Conservation (phyloP, 2,113 vertebrate species). For the Sapayoa aenigma region DNA sequence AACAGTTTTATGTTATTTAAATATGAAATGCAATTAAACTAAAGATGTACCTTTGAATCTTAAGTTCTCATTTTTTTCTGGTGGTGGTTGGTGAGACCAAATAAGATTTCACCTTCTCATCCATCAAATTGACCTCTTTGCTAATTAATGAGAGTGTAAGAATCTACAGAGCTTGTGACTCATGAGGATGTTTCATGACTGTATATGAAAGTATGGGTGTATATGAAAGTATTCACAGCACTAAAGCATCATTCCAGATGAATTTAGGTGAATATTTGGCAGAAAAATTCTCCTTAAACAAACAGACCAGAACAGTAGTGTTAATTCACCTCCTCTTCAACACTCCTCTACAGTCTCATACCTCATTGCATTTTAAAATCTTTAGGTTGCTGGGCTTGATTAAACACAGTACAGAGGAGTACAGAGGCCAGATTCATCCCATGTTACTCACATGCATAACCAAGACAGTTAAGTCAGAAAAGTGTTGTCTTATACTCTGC, state of each 20-base stretch:
- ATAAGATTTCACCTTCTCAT: conserved; percentile 14
- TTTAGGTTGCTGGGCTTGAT: not conserved
- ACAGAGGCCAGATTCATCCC: not conserved
- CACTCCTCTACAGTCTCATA: not conserved
- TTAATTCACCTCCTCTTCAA: conserved; percentile 35
- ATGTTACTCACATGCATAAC: not conserved
- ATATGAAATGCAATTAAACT: conserved; percentile 35
- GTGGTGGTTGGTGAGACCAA: not conserved
- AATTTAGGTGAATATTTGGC: conserved; percentile 41
- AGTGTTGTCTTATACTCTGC: not conserved
- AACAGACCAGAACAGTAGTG: not conserved
- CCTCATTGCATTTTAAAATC: not conserved
- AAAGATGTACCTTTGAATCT: conserved; percentile 7
- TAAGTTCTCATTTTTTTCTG: conserved; percentile 34
- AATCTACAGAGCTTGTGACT: conserved; percentile 49
- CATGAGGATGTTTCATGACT: conserved; percentile 60
- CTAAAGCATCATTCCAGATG: conserved; percentile 53
- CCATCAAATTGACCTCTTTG: conserved; percentile 45
- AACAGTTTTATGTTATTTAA: conserved; percentile 18
- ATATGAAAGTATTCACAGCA: conserved; percentile 55
- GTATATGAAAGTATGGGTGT: too few relatives aligned
- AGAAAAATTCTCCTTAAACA: conserved; percentile 56
- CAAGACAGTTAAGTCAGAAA: not conserved
- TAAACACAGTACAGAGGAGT: not conserved
- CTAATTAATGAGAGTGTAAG: conserved; percentile 62